phyloP scores from a whole-genome alignment of 2,797 vertebrate species.

The Nannoperca obscura region DNA sequence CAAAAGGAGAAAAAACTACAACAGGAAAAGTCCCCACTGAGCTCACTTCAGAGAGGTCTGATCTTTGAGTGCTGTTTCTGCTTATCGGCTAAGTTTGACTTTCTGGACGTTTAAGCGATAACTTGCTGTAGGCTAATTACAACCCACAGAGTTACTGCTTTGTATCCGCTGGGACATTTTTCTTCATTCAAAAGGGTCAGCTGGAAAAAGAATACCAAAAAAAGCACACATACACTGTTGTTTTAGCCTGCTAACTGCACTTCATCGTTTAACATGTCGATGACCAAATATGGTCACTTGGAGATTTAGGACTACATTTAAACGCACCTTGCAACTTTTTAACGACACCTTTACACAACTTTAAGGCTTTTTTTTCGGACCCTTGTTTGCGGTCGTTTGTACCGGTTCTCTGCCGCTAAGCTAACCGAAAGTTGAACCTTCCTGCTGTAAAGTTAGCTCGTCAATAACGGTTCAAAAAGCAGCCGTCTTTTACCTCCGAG shows the following conservation, averaged over 20 bases:
- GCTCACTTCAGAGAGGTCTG: neutral
- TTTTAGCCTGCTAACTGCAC: slow-evolving; percentile 33
- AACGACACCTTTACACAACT: no score
- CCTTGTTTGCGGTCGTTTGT: neutral
- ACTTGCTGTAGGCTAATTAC: slow-evolving; percentile 41
- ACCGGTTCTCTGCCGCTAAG: neutral
- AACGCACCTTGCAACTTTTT: slow-evolving; percentile 51
- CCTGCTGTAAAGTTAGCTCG: slow-evolving; percentile 51
- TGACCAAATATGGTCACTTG: slow-evolving; percentile 84
- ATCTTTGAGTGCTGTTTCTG: slow-evolving; percentile 14
- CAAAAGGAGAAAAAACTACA: neutral
- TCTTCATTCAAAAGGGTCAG: slow-evolving; percentile 58
- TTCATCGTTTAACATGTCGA: slow-evolving; percentile 62
- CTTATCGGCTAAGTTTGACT: slow-evolving; percentile 47
- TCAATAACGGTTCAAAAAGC: slow-evolving; percentile 12
- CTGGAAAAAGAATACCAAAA: slow-evolving; percentile 2
- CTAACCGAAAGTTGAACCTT: slow-evolving; percentile 22
- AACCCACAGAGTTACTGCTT: slow-evolving; percentile 23
- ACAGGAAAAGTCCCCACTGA: slow-evolving; percentile 26
- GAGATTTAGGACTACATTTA: slow-evolving; percentile 31
- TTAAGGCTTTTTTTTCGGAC: neutral
- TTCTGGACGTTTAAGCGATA: slow-evolving; percentile 42
- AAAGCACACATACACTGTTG: neutral
- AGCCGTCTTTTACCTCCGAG: slow-evolving; percentile 87
- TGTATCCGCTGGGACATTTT: slow-evolving; percentile 56